Conservation (phyloP, 2,113 vertebrate genomes). For the Carassius auratus region DNA sequence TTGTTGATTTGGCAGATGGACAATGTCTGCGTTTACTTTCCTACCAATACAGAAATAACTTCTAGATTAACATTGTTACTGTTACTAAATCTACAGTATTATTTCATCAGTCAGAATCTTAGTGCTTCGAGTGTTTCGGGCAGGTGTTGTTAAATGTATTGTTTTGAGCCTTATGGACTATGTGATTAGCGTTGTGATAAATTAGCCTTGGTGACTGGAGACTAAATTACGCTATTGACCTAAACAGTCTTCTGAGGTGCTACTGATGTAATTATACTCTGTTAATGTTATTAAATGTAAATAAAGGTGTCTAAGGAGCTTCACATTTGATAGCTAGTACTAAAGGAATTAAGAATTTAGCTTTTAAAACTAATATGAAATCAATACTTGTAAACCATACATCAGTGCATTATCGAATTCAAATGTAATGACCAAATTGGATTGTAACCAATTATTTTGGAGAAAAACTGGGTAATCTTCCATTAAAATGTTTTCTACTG, state of each 20-base stretch:
- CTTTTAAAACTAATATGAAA: not conserved
- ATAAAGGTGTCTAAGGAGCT: not conserved
- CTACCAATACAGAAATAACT: not conserved
- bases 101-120: conserved; percentile 18
- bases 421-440: not conserved
- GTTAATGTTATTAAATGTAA: conserved; percentile 67
- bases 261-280: conserved; percentile 66
- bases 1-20: conserved; percentile 1
- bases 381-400: not conserved
- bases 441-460: not conserved
- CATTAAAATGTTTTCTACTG: not conserved
- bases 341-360: not conserved
- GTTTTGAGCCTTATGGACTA: conserved; percentile 71
- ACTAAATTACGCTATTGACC: conserved; percentile 74
- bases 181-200: conserved; percentile 76
- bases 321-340: not conserved
- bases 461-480: too few species aligned
- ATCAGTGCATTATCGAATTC: not conserved
- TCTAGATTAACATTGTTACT: conserved; percentile 45
- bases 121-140: not conserved
- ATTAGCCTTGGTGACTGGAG: conserved; percentile 76
- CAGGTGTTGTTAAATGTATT: conserved; percentile 65
- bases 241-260: conserved; percentile 67
- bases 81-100: not conserved
- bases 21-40: not conserved